Conservation (phyloP, 2,797 vertebrate species). For the Xerus rutilus region DNA sequence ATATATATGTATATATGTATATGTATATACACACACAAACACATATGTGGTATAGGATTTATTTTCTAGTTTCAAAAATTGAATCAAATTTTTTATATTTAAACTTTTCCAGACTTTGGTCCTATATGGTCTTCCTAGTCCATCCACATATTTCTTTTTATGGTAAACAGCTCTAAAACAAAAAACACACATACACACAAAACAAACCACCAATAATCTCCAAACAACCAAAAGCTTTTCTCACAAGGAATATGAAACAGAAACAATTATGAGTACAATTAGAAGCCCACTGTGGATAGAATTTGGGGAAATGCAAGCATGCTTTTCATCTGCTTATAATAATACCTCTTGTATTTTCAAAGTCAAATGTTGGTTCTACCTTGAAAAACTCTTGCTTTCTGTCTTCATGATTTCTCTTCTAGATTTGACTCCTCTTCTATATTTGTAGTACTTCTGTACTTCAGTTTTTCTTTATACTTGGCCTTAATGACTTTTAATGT, state of each 20-base stretch:
- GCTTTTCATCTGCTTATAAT: background rate
- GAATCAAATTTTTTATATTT: background rate
- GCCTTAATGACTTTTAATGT: slow-evolving; percentile 5
- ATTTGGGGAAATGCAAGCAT: background rate
- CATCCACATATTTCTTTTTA: background rate
- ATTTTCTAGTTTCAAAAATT: background rate
- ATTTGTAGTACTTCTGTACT: background rate
- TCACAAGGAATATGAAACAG: background rate
- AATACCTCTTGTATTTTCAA: background rate
- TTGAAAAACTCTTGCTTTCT: background rate
- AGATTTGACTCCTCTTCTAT: background rate
- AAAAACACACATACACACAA: background rate
- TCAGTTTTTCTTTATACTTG: background rate
- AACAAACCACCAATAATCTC: background rate
- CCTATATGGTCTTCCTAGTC: background rate
- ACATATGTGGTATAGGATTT: background rate
- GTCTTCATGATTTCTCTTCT: background rate
- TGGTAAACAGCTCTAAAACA: background rate
- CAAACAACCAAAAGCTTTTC: background rate
- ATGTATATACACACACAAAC: no score
- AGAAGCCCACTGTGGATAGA: background rate
- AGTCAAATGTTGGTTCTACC: slow-evolving; percentile 1
- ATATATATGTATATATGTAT: no score
- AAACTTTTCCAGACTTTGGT: background rate
- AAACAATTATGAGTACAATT: slow-evolving; percentile 21